Evolutionary conservation across 2,113 vertebrate genomes (phyloP), one percentile per base, ranked within the genome.

Genomic region (Muntiacus muntjak): DNA sequence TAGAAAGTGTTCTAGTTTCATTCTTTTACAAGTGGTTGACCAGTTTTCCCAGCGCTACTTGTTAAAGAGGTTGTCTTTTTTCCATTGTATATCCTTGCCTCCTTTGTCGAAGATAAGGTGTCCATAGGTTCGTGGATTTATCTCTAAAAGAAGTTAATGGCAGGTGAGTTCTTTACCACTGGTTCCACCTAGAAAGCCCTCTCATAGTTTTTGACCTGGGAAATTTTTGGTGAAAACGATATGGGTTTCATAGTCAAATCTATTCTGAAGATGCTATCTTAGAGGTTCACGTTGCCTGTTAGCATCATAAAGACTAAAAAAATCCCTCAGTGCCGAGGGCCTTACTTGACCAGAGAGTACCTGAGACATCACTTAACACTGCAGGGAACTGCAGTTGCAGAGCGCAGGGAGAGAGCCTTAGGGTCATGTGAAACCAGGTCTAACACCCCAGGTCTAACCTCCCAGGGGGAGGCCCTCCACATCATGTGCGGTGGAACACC

Each of bases 401-500:
- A 88, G 10, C 16, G 33, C 43, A 5, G 33, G 14, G n/a, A 17
- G 60, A n/a, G 30, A 93, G 36, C 11, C 47, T 23, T n/a, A 19
- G 15, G 26, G 21, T 78, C 8, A 17, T 50, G 36, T 7, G 26
- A n/a, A 60, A 52, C 55, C 79, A 64, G 33, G 25, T 81, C 13
- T 54, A 62, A 82, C 40, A 62, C 14, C 21, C 54, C 54, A 21
- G 36, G 30, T n/a, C n/a, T n/a, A n/a, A n/a, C n/a, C n/a, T n/a
- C 21, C 54, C 54, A 21, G 36, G 30, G 1, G 33, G 21, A 60
- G 62, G 25, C 19, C 62, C 52, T 33, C 10, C 14, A 33, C 21
- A 28, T 17, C 9, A 13, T 1, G 5, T 36, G 28, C 12, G 2
- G 19, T 28, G 11, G 1, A 60, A 36, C 2, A 1, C 2, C 14